phyloP scores from a whole-genome alignment of 2,888 invertebrate genomes.

The Drosophila mimetica region DNA sequence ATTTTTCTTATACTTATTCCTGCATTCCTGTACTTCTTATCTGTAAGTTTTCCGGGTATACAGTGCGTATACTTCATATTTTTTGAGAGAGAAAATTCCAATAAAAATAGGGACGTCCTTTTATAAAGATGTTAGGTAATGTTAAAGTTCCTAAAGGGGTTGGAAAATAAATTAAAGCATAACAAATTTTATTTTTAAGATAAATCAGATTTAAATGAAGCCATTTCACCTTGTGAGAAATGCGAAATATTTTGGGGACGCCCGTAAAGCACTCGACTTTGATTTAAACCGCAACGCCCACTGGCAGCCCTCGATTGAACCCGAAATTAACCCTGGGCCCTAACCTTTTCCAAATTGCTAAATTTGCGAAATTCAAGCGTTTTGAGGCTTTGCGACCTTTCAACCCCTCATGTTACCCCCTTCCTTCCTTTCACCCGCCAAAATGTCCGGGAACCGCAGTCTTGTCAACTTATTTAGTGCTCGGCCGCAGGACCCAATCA shows the following conservation, averaged over 20 bases:
- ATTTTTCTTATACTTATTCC: constrained; percentile 16
- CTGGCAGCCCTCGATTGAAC: constrained; percentile 15
- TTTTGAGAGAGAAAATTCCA: constrained; percentile 1
- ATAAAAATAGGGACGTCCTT: constrained; percentile 6
- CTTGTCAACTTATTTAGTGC: constrained; percentile 50
- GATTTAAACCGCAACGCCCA: constrained; percentile 39
- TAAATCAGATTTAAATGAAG: not conserved
- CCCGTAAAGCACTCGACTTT: not conserved
- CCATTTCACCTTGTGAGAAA: not conserved
- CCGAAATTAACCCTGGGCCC: constrained; percentile 2
- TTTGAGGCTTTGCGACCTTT: constrained; percentile 39
- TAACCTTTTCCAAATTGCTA: constrained; percentile 29
- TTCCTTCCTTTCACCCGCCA: not conserved
- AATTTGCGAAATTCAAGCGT: constrained; percentile 38
- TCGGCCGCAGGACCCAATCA: constrained; percentile 43
- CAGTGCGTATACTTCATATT: constrained; percentile 26
- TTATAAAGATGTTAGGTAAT: too few species aligned
- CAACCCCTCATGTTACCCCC: not conserved
- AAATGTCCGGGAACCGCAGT: constrained; percentile 42
- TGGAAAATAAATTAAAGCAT: too few species aligned
- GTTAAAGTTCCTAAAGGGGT: too few species aligned
- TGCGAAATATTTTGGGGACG: not conserved
- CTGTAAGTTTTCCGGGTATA: constrained; percentile 32
- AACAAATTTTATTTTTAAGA: too few species aligned
- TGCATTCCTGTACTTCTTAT: constrained; percentile 25